These are phyloP conservation scores for Toxotes lorentzi DNA, from an alignment of 2,797 vertebrate species.

Conservation along the genomic window DNA sequence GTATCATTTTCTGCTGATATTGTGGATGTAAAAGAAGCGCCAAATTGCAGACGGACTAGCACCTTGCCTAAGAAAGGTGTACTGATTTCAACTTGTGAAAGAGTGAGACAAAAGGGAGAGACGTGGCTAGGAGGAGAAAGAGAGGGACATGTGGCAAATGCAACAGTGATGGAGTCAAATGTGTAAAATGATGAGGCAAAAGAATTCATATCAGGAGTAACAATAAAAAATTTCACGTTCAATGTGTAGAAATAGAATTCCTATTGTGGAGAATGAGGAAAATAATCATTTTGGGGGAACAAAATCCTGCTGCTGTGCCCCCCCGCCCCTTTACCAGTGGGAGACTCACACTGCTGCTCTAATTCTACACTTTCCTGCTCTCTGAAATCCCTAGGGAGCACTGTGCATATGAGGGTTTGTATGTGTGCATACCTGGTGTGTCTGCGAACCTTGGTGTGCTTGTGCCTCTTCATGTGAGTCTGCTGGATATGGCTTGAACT, in stretches of 20 bases:
- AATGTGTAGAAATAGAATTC: constrained; percentile 30
- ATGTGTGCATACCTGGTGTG: not conserved
- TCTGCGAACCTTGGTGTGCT: constrained; percentile 1
- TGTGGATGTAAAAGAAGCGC: constrained; percentile 67
- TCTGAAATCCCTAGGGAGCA: constrained; percentile 49
- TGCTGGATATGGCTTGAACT: constrained; percentile 64
- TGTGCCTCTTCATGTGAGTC: constrained; percentile 56
- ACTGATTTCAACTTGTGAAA: constrained; percentile 49
- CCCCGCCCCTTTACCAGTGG: constrained; percentile 26
- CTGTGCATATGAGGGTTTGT: constrained; percentile 37
- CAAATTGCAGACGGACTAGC: constrained; percentile 67
- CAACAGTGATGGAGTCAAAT: constrained; percentile 12
- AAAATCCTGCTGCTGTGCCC: not conserved
- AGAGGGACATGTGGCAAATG: constrained; percentile 6
- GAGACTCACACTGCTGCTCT: constrained; percentile 49
- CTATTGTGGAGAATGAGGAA: constrained; percentile 11
- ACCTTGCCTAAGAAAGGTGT: constrained; percentile 58
- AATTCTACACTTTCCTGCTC: constrained; percentile 60
- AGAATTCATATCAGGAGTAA: constrained; percentile 16
- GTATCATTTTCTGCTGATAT: constrained; percentile 74
- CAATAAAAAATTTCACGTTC: constrained; percentile 32
- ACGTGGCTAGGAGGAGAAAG: not conserved
- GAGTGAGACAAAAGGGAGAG: constrained; percentile 33
- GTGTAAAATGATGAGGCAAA: constrained; percentile 23
- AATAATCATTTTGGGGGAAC: not conserved